A percentile compares a stretch with the other conserved stretches of the same genome.
Evolutionary conservation across 2,797 vertebrate species (phyloP).

Genomic region (Scarus forsteni): DNA sequence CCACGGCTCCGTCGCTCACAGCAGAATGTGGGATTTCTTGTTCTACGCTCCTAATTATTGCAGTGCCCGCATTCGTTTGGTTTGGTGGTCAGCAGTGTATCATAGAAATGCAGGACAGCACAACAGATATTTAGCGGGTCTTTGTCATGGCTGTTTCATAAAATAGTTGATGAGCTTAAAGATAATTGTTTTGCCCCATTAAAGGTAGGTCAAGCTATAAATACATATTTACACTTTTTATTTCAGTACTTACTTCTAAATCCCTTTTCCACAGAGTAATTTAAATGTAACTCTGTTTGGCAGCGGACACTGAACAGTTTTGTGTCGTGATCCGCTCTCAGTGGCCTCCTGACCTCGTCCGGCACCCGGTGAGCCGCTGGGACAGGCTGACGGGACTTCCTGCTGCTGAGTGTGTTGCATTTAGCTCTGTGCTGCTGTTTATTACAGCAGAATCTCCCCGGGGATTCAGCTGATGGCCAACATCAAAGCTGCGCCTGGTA

Average conservation of each 20-base stretch:
- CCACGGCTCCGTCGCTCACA: too few relatives aligned
- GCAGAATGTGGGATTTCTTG: too few relatives aligned
- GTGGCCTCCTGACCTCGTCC: constrained; percentile 47
- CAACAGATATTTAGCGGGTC: neutral
- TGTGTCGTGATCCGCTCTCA: constrained; percentile 17
- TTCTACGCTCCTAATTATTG: too few relatives aligned
- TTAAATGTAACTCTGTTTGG: constrained; percentile 1
- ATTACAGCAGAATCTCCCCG: constrained; percentile 66
- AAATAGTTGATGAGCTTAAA: neutral
- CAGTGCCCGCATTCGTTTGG: too few relatives aligned
- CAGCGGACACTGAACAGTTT: constrained; percentile 3
- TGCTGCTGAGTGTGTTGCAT: constrained; percentile 45
- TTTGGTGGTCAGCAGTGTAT: too few relatives aligned
- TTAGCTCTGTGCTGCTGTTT: constrained; percentile 46
- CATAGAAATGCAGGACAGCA: too few relatives aligned
- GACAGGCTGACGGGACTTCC: constrained; percentile 58
- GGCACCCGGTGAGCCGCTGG: constrained; percentile 38
- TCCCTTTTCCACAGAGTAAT: neutral
- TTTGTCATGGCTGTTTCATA: neutral
- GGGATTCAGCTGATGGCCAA: constrained; percentile 74
- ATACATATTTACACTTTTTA: neutral
- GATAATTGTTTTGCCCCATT: too few relatives aligned
- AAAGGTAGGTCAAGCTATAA: neutral
- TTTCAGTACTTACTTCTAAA: neutral
- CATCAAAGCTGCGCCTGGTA: constrained; percentile 73